Evolutionary conservation across 1,140 invertebrate species (phyloP), one percentile per base, ranked within the genome.

Genomic region (Eubasilissa regina): DNA sequence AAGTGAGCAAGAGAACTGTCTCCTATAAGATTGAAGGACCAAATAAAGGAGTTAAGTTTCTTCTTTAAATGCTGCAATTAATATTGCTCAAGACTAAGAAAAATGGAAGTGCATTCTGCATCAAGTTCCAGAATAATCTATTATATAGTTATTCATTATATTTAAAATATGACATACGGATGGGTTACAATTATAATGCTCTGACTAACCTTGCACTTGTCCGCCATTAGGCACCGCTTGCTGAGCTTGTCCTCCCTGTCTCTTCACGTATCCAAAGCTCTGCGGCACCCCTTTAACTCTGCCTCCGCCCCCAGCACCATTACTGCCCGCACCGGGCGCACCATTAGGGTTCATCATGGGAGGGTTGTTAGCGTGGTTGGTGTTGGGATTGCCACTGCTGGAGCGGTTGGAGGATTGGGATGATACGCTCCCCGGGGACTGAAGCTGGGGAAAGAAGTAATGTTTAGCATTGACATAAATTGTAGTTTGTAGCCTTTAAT

Each of bases 251-350:
- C 92, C 93, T 79, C 93, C 94, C 81, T 93, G 92, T 80, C 94
- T 90, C 84, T 96, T 96, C n/a, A 95, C 93, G 84, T 95, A 95
- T 43, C 94, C 94, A 84, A 95, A 95, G 86, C 92, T 95, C 78
- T 94, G 94, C 8, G 94, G 94, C 0, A 94, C 94, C 35, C 94
- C 93, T 80, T 92, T 89, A 4, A 92, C 92, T 83, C 93, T 91
- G 68, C 89, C 90, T 73, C 89, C 90, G 21, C 86, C 87, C 48
- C 89, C 90, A 35, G 25, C 25, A 68, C 83, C 84, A 84, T 78
- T 84, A 84, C 75, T 73, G 84, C 75, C 58, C 10, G 58, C 60
- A 84, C 64, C 86, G 86, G n/a, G 89, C 87, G 60, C n/a, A n/a
- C n/a, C n/a, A n/a, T 35, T 35, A 6, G 25, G 25, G 25, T 35